Percentiles rank a stretch among this genome's conserved stretches.
Conservation (phyloP, 2,888 invertebrate genomes). For the Mimumesa dahlbomi region DNA sequence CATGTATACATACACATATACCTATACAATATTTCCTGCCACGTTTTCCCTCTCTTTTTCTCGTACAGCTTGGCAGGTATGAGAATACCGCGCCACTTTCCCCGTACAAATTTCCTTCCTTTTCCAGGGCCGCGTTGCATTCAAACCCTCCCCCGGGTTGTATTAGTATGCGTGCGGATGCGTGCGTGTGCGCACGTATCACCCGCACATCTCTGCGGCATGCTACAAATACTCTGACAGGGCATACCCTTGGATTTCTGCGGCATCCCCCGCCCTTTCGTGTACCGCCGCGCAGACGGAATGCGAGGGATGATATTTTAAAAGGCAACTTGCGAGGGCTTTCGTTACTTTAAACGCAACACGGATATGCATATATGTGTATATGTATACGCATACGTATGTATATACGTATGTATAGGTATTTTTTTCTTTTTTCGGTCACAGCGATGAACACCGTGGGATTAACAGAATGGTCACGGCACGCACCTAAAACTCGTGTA, state of each 20-base stretch:
- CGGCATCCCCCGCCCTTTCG: background rate
- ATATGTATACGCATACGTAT: too few species aligned
- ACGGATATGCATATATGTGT: background rate
- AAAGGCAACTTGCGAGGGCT: background rate
- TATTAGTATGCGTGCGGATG: conserved; percentile 4
- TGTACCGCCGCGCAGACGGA: background rate
- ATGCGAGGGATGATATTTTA: background rate
- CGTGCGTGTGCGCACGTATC: background rate
- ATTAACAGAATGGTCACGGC: too few species aligned
- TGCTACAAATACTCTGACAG: background rate
- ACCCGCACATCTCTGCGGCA: background rate
- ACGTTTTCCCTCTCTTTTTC: background rate
- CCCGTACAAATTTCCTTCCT: conserved; percentile 7
- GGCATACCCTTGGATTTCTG: background rate
- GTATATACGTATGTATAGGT: too few species aligned
- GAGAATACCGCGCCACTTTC: conserved; percentile 4
- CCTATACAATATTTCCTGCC: background rate
- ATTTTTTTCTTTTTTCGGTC: too few species aligned
- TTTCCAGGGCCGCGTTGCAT: conserved; percentile 5
- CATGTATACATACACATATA: background rate
- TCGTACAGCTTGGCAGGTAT: too few species aligned
- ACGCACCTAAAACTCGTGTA: too few species aligned
- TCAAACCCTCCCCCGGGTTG: conserved; percentile 11
- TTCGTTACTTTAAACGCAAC: background rate
- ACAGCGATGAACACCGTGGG: too few species aligned